Evolutionary conservation across 2,797 vertebrate genomes (phyloP).

Genomic region (Anomalospiza imberbis): DNA sequence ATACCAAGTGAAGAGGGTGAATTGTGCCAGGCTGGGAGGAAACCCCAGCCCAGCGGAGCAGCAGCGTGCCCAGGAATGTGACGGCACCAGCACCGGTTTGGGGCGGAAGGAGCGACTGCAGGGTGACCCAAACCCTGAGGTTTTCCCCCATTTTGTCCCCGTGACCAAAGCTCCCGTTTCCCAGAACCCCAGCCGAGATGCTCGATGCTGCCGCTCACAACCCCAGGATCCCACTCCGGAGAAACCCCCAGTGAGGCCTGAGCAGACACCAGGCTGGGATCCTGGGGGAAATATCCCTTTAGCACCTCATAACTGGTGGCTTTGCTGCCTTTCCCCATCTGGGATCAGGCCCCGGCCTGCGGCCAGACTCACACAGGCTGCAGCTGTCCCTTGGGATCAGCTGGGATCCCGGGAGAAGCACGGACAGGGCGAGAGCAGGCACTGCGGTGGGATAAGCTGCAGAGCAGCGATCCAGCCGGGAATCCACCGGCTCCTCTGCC

Average conservation of each 20-base stretch:
- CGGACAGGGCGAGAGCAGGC: background rate
- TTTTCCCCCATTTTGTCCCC: background rate
- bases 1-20: accelerated
- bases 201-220: accelerated
- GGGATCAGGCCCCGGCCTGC: background rate
- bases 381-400: background rate
- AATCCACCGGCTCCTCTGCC: background rate
- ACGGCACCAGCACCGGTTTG: background rate
- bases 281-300: background rate
- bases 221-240: too few species aligned
- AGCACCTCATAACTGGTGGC: background rate
- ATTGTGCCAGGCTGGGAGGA: background rate
- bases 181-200: background rate
- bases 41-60: background rate
- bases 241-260: background rate
- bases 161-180: background rate
- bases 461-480: background rate
- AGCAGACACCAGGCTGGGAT: background rate
- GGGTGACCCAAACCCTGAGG: background rate
- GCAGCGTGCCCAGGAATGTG: background rate
- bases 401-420: background rate
- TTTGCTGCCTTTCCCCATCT: background rate
- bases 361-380: background rate
- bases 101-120: background rate
- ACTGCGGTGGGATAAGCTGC: background rate